phyloP scores from a whole-genome alignment of 2,797 vertebrate genomes.

The Aphelocoma californica region DNA sequence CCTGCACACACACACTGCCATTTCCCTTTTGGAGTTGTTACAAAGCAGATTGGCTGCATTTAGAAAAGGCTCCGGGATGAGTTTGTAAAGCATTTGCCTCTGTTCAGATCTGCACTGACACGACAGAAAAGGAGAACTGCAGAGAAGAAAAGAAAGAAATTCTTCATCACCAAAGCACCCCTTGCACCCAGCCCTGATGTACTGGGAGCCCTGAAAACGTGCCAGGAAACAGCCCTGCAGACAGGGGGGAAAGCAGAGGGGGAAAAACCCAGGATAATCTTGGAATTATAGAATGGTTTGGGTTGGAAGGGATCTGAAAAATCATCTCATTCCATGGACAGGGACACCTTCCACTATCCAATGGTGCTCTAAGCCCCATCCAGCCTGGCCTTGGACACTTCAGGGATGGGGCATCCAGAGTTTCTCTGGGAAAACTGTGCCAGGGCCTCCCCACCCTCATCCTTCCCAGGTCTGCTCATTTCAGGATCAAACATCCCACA shows the following conservation, averaged over 20 bases:
- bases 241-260: rapidly evolving
- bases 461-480: not conserved
- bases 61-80: not conserved
- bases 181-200: not conserved
- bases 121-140: not conserved
- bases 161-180: not conserved
- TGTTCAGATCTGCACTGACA: not conserved
- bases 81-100: not conserved
- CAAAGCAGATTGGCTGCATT: not conserved
- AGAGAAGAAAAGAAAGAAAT: not conserved
- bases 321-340: not conserved
- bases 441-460: not conserved
- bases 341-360: not conserved
- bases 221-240: not conserved
- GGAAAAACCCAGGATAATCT: rapidly evolving
- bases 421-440: not conserved
- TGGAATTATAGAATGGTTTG: not conserved
- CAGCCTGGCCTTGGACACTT: not conserved
- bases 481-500: not conserved
- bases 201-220: not conserved
- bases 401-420: not conserved
- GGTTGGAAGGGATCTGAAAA: not conserved
- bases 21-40: not conserved
- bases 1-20: not conserved
- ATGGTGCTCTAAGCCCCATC: not conserved